Conservation (phyloP, 2,797 vertebrate genomes). For the Valencia hispanica region DNA sequence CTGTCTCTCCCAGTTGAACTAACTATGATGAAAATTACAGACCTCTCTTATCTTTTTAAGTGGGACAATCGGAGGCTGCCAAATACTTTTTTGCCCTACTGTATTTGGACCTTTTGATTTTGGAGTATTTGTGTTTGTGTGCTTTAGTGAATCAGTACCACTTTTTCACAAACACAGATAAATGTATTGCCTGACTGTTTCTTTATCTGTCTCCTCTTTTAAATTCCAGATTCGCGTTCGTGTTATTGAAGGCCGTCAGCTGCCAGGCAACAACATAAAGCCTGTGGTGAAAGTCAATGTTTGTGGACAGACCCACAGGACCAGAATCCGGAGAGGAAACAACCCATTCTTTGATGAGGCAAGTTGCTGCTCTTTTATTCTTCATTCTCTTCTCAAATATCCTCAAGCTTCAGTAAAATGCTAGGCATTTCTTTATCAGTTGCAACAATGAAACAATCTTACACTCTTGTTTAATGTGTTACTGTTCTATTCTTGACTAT, state of each 20-base stretch:
- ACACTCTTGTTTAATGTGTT: conserved; percentile 11
- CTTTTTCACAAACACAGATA: background rate
- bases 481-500: conserved; percentile 7
- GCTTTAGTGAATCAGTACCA: background rate
- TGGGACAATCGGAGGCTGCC: too few species aligned
- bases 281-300: conserved; percentile 92
- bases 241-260: conserved; percentile 90
- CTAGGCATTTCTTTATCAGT: background rate
- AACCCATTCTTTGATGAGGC: conserved; percentile 96
- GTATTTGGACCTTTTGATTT: background rate
- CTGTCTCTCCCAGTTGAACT: too few species aligned
- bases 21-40: too few species aligned
- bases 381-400: conserved; percentile 19
- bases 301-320: conserved; percentile 91
- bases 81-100: too few species aligned
- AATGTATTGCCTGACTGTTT: conserved; percentile 2
- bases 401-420: conserved; percentile 36
- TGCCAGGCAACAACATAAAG: conserved; percentile 94
- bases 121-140: background rate
- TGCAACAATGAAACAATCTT: background rate
- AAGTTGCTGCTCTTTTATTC: conserved; percentile 21
- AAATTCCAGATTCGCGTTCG: conserved; percentile 87
- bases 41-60: too few species aligned
- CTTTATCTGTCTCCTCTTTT: conserved; percentile 17
- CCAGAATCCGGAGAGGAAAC: conserved; percentile 92